These are phyloP conservation scores for Idaea aversata DNA, from an alignment of 2,888 invertebrate species.

Conservation along the genomic window DNA sequence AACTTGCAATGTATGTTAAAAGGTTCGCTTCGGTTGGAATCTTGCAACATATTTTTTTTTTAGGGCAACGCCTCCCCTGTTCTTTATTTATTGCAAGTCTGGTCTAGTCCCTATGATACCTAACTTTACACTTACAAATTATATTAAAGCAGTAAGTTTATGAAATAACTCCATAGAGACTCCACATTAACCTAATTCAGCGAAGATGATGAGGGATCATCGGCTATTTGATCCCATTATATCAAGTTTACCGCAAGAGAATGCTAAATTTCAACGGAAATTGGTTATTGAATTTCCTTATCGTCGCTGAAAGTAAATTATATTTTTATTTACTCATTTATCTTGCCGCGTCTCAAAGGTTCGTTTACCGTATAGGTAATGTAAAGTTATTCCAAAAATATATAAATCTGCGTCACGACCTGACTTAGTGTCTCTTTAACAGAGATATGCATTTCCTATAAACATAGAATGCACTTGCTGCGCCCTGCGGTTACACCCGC, in stretches of 20 bases:
- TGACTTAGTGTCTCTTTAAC: too few relatives aligned
- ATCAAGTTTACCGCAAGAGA: neutral
- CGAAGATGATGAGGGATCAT: neutral
- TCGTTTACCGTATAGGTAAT: neutral
- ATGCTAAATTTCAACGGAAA: slow-evolving; percentile 15
- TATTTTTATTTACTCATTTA: slow-evolving; percentile 15
- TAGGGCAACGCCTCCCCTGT: too few relatives aligned
- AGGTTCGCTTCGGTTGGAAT: too few relatives aligned
- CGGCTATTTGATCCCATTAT: neutral
- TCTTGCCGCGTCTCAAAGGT: neutral
- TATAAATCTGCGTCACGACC: too few relatives aligned
- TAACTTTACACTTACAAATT: too few relatives aligned
- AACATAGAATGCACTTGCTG: too few relatives aligned
- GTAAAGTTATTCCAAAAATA: neutral
- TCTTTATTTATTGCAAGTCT: too few relatives aligned
- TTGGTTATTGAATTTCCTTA: slow-evolving; percentile 23
- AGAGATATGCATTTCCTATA: too few relatives aligned
- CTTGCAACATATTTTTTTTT: too few relatives aligned
- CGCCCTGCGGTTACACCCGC: too few relatives aligned
- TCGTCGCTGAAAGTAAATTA: slow-evolving; percentile 10
- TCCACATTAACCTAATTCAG: neutral
- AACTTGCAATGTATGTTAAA: too few relatives aligned
- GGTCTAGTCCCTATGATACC: too few relatives aligned
- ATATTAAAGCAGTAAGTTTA: neutral
- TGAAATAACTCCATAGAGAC: neutral